Base-by-base conservation (phyloP, 2,888 invertebrate species). In the Lochmaea crataegi region DNA sequence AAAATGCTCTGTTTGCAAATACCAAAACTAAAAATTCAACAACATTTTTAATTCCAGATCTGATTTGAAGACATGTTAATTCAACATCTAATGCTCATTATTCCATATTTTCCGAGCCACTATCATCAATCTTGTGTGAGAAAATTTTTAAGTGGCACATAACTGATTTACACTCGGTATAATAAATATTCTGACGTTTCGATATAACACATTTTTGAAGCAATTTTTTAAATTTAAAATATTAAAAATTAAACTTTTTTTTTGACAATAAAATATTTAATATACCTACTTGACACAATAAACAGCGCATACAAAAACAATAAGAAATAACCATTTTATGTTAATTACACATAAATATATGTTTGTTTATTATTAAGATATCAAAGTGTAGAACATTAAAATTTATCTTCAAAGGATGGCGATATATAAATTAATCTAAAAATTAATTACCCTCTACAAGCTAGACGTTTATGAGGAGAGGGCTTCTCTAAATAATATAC, bases 301-400 rank as follows among this genome's bases (percentile, higher is more conserved):
- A 61, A 38, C 32, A 38, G 16, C n/a, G 12, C 38, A 61, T 42
- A 2, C 38, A n/a, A 61, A 42, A 61, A 41, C 38, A 53, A 18
- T n/a, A 56, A 57, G 38, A 38, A 57, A 66, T 66, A 66, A 41
- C 12, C 41, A 14, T 18, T 41, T 56, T 66, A 66, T 56, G 56
- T 38, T 66, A 66, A 66, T 56, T 66, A 66, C 26, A 26, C 66
- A 18, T 57, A 53, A 53, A 53, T 7, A 53, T 7, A 0, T 53
- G 9, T 18, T 18, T 53, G 66, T 66, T 66, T 57, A 66, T 57
- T 58, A 58, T 67, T 45, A 58, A 67, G 67, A 42, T 67, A 67
- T 67, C 58, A 67, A 67, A 67, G 57, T 66, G 18, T 12, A 22
- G 53, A 66, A 66, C 66, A 67, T 26, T 58, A 67, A 58, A 67